phyloP scores from a whole-genome alignment of 2,888 invertebrate species.

The Drosophila parthenogenetica region DNA sequence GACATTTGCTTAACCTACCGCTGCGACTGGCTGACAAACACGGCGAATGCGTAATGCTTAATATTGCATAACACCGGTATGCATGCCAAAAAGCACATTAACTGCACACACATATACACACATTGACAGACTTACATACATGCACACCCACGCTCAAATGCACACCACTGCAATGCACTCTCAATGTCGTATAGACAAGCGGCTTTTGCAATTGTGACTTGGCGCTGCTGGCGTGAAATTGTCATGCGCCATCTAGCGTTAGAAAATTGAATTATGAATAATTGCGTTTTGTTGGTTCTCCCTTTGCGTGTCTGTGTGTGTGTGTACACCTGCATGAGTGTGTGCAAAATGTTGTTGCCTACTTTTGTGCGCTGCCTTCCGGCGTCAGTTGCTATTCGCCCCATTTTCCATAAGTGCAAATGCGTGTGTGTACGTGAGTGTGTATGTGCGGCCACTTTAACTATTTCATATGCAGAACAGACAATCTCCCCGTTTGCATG shows the following conservation, averaged over 20 bases:
- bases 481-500: conserved; percentile 11
- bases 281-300: conserved; percentile 65
- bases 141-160: conserved; percentile 4
- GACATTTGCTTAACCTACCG: conserved; percentile 71
- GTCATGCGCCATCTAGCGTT: conserved; percentile 71
- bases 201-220: conserved; percentile 47
- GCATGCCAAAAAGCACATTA: conserved; percentile 78
- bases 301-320: not conserved
- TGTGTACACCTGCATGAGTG: conserved; percentile 3
- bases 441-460: conserved; percentile 38
- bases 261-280: conserved; percentile 78
- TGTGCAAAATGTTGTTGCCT: conserved; percentile 34
- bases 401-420: conserved; percentile 1
- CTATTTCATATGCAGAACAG: conserved; percentile 28
- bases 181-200: conserved; percentile 7
- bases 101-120: conserved; percentile 43
- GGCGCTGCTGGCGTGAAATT: conserved; percentile 62
- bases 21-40: conserved; percentile 56
- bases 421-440: not conserved
- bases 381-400: conserved; percentile 17
- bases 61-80: conserved; percentile 72
- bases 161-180: conserved; percentile 2
- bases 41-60: conserved; percentile 66
- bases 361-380: conserved; percentile 52
- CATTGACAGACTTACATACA: not conserved